Evolutionary conservation across 2,797 vertebrate genomes (phyloP), one percentile per base, ranked within the genome.

Genomic region (Clarias pachynema): DNA sequence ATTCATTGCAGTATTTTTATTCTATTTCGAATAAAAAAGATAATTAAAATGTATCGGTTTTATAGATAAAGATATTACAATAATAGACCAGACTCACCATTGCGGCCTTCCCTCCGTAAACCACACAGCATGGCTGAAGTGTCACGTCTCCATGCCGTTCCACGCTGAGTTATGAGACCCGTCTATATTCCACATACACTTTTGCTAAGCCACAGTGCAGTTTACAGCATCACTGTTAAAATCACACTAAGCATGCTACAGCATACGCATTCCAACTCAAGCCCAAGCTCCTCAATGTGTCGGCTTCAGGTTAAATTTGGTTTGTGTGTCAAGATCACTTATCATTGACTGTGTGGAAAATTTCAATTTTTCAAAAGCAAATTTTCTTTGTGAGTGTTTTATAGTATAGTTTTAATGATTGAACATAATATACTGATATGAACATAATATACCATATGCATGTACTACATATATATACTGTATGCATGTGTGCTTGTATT

Each of bases 61-160:
- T 31, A n/a, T 73, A 83, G 37, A 65, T 2, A 16, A 10, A 69
- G 5, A 34, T 22, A 20, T 15, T 44, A 44, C 44, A 80, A 62
- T 18, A 16, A 68, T 40, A 56, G 44, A 80, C 82, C 86, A 49
- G 78, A 86, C 95, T 96, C 94, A 96, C 94, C 95, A 60, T 89
- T 94, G 91, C 94, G 95, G 89, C 89, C 87, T 90, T 96, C 95
- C 90, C 91, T 94, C 91, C 94, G 93, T 87, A 96, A 93, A 92
- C 95, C 95, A 92, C 95, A 96, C 91, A 96, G 93, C 95, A 96
- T 96, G 92, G 89, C 91, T 91, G 91, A 37, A 89, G 87, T 82
- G 86, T 81, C 83, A 89, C 89, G 85, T 89, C 85, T 86, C 15
- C 91, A 92, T 92, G 87, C 90, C 86, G 88, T 70, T 69, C 75